phyloP scores from a whole-genome alignment of 2,797 vertebrate species.

The Clarias platycephalus region DNA sequence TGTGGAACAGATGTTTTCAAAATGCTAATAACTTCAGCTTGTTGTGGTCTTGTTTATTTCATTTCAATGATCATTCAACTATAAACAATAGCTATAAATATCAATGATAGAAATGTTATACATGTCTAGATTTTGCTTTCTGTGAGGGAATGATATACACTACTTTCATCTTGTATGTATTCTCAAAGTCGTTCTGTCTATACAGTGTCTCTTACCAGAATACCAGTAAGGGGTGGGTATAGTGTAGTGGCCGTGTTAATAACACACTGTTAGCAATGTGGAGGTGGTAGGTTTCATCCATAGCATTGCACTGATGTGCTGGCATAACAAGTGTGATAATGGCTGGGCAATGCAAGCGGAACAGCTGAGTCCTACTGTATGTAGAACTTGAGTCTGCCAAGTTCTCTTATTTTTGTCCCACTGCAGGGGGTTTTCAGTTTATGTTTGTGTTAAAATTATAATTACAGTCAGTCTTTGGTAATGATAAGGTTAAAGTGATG shows the following conservation, averaged over 20 bases:
- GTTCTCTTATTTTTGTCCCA: conserved; percentile 38
- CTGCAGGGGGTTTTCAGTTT: conserved; percentile 41
- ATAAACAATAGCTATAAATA: neutral
- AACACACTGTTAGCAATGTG: neutral
- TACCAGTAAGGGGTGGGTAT: neutral
- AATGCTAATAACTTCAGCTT: neutral
- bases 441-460: conserved; percentile 38
- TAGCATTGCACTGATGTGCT: neutral
- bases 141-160: neutral
- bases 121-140: neutral
- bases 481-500: conserved; percentile 34
- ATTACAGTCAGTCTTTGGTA: conserved; percentile 47
- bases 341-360: neutral
- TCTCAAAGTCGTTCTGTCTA: neutral
- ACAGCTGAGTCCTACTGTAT: conserved; percentile 33
- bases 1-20: conserved; percentile 8
- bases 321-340: neutral
- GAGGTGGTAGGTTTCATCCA: neutral
- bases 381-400: neutral
- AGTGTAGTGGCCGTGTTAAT: neutral
- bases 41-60: neutral
- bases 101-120: neutral
- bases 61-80: neutral
- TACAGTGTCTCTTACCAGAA: neutral
- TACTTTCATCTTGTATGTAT: neutral